These are phyloP conservation scores for Carlito syrichta DNA, from an alignment of 2,113 vertebrate genomes.

Conservation along the genomic window DNA sequence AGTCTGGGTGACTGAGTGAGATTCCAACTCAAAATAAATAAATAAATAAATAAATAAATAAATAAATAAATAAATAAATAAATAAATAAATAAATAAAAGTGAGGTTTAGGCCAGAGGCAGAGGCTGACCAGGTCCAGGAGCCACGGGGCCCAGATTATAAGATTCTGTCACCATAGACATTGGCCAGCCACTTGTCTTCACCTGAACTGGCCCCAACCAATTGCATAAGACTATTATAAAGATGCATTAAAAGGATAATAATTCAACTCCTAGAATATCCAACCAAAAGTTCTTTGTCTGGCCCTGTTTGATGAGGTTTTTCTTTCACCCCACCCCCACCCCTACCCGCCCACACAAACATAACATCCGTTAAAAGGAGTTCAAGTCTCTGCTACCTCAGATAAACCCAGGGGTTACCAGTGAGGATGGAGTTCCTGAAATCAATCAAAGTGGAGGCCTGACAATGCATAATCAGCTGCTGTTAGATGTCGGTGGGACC, in stretches of 20 bases:
- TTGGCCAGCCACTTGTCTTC: not conserved
- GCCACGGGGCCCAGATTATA: rapidly evolving
- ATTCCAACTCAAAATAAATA: no score
- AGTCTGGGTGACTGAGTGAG: no score
- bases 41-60: no score
- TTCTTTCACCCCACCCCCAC: no score
- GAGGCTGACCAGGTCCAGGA: not conserved
- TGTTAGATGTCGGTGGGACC: not conserved
- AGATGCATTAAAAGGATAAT: not conserved
- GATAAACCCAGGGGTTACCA: not conserved
- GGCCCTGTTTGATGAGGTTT: not conserved
- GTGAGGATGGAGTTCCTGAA: not conserved
- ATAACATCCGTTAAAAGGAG: not conserved
- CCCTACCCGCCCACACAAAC: not conserved
- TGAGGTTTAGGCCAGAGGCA: not conserved
- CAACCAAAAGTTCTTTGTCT: not conserved
- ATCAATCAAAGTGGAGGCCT: not conserved
- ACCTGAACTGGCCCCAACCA: not conserved
- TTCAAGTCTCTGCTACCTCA: not conserved
- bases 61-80: no score
- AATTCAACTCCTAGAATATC: not conserved
- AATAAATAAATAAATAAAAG: no score
- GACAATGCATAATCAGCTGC: not conserved
- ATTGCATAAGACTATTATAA: not conserved
- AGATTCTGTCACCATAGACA: not conserved